These are phyloP conservation scores for Volucella zonaria DNA, from an alignment of 2,888 invertebrate species.

Conservation along the genomic window DNA sequence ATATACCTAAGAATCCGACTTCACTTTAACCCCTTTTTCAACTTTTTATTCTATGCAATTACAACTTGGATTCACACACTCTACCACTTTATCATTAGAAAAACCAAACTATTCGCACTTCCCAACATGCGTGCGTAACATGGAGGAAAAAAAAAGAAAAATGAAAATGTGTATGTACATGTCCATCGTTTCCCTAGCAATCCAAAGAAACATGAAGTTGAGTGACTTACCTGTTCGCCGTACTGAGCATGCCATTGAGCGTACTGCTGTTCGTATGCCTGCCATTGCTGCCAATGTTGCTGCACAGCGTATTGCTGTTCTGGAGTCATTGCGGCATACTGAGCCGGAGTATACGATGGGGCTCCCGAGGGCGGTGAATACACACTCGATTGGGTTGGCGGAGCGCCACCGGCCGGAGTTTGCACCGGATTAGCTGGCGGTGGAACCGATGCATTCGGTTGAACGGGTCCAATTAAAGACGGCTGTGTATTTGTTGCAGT, in stretches of 20 bases:
- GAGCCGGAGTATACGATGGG: slow-evolving; percentile 79
- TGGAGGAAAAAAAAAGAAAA: neutral
- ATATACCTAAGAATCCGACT: too few species aligned
- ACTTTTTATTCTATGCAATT: too few species aligned
- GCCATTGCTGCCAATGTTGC: slow-evolving; percentile 83
- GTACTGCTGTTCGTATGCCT: slow-evolving; percentile 82
- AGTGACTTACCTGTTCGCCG: slow-evolving; percentile 80
- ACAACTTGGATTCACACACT: too few species aligned
- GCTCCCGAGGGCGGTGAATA: slow-evolving; percentile 38
- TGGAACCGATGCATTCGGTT: slow-evolving; percentile 33
- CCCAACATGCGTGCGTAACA: too few species aligned
- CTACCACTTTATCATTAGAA: too few species aligned
- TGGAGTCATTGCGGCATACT: slow-evolving; percentile 80
- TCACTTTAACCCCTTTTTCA: too few species aligned
- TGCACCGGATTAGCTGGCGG: slow-evolving; percentile 17
- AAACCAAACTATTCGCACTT: too few species aligned
- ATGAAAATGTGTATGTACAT: neutral
- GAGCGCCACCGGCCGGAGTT: slow-evolving; percentile 2
- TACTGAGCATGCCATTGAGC: slow-evolving; percentile 83
- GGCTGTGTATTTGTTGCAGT: slow-evolving; percentile 35
- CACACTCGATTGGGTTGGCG: slow-evolving; percentile 8
- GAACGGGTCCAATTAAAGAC: slow-evolving; percentile 75
- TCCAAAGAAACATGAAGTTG: neutral
- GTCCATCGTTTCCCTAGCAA: neutral
- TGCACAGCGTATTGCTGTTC: slow-evolving; percentile 82